Evolutionary conservation across 2,797 vertebrate genomes (phyloP).

Genomic region (Loris lydekkerianus): DNA sequence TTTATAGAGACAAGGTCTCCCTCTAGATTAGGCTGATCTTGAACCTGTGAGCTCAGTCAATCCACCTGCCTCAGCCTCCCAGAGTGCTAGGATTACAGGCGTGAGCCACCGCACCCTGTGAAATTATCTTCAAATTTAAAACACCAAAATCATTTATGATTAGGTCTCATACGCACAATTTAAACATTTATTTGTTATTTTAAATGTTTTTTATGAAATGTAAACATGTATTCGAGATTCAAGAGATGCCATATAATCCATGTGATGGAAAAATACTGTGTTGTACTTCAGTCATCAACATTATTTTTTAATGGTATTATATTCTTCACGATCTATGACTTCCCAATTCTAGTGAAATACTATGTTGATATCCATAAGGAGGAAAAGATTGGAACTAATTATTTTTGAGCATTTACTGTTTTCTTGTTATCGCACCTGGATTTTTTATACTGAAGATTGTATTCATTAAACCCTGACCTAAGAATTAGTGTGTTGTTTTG

Average conservation of each 20-base stretch:
- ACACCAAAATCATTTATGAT: not conserved
- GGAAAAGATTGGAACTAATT: not conserved
- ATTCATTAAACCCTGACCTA: constrained; percentile 3
- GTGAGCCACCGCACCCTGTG: too few relatives aligned
- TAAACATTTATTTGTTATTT: constrained; percentile 44
- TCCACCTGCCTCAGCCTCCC: too few relatives aligned
- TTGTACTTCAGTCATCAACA: not conserved
- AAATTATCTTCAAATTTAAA: constrained; percentile 47
- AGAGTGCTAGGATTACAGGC: too few relatives aligned
- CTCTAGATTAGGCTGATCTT: too few relatives aligned
- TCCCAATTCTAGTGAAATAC: not conserved
- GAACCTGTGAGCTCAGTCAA: too few relatives aligned
- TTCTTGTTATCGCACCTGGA: not conserved
- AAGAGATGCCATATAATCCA: not conserved
- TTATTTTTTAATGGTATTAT: constrained; percentile 48
- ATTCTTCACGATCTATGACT: not conserved
- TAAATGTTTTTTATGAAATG: constrained; percentile 36
- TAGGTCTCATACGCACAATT: not conserved
- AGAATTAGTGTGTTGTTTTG: not conserved
- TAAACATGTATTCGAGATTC: not conserved
- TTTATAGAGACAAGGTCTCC: too few relatives aligned
- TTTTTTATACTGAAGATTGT: not conserved
- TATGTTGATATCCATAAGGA: not conserved
- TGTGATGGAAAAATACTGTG: not conserved
- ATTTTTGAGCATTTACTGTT: not conserved